Evolutionary conservation across 2,888 invertebrate genomes (phyloP), one percentile per base, ranked within the genome.

Genomic region (Habrosyne pyritoides): DNA sequence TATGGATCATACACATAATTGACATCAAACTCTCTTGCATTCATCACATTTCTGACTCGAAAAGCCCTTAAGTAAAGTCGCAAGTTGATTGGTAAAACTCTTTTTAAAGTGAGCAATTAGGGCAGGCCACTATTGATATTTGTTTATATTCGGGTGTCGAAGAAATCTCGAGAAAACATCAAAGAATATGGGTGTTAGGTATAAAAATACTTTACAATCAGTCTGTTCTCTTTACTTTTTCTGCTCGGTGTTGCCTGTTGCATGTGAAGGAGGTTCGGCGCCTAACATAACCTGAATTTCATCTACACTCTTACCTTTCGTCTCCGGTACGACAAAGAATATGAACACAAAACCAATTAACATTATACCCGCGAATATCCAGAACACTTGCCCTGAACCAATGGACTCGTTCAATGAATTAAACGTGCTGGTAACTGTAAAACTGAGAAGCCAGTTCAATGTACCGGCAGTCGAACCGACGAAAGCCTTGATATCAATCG

Each of bases 371-470:
- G 95, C 94, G 74, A 97, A 97, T 46, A 96, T 81, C 95, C 96
- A 97, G 82, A 96, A 97, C 26, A 96, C 95, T 60, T 93, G 93
- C 36, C 95, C 95, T 0, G 86, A 77, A 0, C 95, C 95, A 22
- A 96, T 88, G 0, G 89, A 77, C 0, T 60, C 54, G 48, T 93
- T 94, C 53, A 97, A 70, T 24, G 94, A 91, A 36, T 87, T 83
- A 68, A 95, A 97, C 24, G 95, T 95, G 72, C 95, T 95, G 0
- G 97, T 97, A 0, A 97, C 95, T 0, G 97, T 75, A 80, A 97
- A 97, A 47, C 96, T 96, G 68, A 96, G 90, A 14, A 96, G 82
- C 97, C 97, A 97, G 81, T 97, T 98, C 53, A 96, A 93, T 0
- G 97, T 94, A 21, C 97, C 96, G 0, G 97, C 96, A 22, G 96